Base-by-base conservation (phyloP, 2,888 invertebrate species). In the Chironomus tentans region DNA sequence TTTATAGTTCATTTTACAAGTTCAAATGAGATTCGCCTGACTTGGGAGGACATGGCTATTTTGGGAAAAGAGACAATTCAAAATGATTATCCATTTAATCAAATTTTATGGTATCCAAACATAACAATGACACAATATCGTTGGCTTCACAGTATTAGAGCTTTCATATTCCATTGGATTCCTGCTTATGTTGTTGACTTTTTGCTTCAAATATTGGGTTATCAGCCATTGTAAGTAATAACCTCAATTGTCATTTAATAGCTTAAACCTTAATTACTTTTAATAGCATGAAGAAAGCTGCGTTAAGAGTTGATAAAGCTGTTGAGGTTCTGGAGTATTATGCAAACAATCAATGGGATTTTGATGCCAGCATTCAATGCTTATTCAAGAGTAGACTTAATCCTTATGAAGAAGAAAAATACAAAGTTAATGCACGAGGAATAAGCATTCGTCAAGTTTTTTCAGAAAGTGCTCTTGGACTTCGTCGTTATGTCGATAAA, bases 251-350 rank as follows among this genome's bases (percentile, higher is more conserved):
- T 3, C 3, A 24, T 24, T 24, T 24, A 24, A 2, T 24, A 24
- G 22, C 22, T n/a, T n/a, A n/a, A n/a, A n/a, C n/a, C n/a, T n/a
- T n/a, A 2, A 12, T 12, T 71, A 28, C 50, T 10, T 71, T 81
- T 84, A 0, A 82, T n/a, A 95, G 95, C 38, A 85, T 95, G 81
- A 91, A 92, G 80, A 88, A 91, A 71, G 91, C 95, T 1, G 95
- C 95, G 79, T 89, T 90, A 76, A 89, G 93, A 69, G 92, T 97
- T 79, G 88, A 87, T 78, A 93, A 94, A 84, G 93, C 95, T 0
- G 93, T 95, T 80, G 92, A 93, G 80, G 92, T 93, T 0, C 92
- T 97, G 80, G 93, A 95, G 81, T 96, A 95, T 82, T 97, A 97
- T 84, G 94, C 95, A 0, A 93, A 92, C 82, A 93, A 93, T 81